A percentile compares a stretch with the other conserved stretches of the same genome.
Conservation (phyloP, 2,113 vertebrate genomes). For the Xiphorhynchus elegans region DNA sequence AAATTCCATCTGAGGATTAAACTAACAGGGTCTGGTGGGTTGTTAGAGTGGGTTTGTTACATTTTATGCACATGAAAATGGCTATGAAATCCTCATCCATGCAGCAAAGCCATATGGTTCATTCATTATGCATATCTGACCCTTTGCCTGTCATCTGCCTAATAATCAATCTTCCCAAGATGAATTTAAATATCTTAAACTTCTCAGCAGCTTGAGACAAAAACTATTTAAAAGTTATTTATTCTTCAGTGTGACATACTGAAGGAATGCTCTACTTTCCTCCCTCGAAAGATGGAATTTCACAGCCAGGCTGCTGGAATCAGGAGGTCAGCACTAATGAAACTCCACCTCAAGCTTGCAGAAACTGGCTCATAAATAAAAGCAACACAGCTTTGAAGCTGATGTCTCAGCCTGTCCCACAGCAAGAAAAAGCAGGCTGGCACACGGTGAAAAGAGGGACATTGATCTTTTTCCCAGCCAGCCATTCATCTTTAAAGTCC, state of each 20-base stretch:
- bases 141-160: slow-evolving; percentile 7
- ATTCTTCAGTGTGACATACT: not conserved
- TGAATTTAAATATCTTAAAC: not conserved
- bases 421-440: not conserved
- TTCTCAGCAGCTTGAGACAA: not conserved
- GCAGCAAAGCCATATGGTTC: slow-evolving; percentile 27
- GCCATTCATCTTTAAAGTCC: not conserved
- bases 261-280: not conserved
- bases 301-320: not conserved
- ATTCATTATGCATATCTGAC: slow-evolving; percentile 45
- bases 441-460: not conserved
- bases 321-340: not conserved
- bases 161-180: slow-evolving; percentile 13
- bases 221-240: slow-evolving; percentile 3
- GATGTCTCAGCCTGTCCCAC: not conserved
- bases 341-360: not conserved
- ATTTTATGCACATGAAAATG: not conserved
- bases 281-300: slow-evolving; percentile 14
- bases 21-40: not conserved
- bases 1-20: not conserved
- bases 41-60: not conserved
- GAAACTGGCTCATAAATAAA: not conserved
- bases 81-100: not conserved
- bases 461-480: not conserved
- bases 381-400: not conserved